Conservation (phyloP, 2,888 invertebrate species). For the Lobophora halterata region DNA sequence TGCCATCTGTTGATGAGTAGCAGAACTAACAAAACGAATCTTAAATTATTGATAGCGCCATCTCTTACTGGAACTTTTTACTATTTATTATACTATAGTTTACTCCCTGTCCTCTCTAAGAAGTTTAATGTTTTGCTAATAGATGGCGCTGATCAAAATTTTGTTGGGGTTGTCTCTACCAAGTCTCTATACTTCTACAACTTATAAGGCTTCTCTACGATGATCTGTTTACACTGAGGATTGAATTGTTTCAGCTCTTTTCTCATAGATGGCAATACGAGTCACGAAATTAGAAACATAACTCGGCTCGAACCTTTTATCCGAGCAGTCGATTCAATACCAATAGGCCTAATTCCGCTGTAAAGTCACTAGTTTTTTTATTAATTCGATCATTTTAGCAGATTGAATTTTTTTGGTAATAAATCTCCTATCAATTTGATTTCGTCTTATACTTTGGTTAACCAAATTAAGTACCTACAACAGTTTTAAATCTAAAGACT, state of each 20-base stretch:
- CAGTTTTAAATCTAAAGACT: too few relatives aligned
- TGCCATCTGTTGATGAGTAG: slow-evolving; percentile 48
- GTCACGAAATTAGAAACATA: not conserved
- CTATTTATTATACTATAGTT: not conserved
- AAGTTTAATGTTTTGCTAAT: not conserved
- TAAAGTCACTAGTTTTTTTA: too few relatives aligned
- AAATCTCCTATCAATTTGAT: too few relatives aligned
- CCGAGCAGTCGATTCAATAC: too few relatives aligned
- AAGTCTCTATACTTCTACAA: too few relatives aligned
- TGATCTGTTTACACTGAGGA: not conserved
- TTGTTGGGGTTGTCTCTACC: too few relatives aligned
- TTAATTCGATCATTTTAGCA: too few relatives aligned
- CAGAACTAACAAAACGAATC: slow-evolving; percentile 19
- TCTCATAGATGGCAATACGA: slow-evolving; percentile 6
- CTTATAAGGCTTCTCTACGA: not conserved
- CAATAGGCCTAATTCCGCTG: too few relatives aligned
- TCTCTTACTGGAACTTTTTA: slow-evolving; percentile 24
- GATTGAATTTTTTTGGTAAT: too few relatives aligned
- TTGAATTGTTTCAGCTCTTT: not conserved
- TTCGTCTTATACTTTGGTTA: too few relatives aligned
- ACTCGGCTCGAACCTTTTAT: not conserved
- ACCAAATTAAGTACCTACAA: too few relatives aligned
- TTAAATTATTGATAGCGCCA: slow-evolving; percentile 17
- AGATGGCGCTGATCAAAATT: slow-evolving; percentile 31
- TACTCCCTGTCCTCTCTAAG: not conserved